Percentiles rank a stretch among this genome's conserved stretches.
Evolutionary conservation across 2,113 vertebrate genomes (phyloP).

Genomic region (Cynopterus brachyotis): DNA sequence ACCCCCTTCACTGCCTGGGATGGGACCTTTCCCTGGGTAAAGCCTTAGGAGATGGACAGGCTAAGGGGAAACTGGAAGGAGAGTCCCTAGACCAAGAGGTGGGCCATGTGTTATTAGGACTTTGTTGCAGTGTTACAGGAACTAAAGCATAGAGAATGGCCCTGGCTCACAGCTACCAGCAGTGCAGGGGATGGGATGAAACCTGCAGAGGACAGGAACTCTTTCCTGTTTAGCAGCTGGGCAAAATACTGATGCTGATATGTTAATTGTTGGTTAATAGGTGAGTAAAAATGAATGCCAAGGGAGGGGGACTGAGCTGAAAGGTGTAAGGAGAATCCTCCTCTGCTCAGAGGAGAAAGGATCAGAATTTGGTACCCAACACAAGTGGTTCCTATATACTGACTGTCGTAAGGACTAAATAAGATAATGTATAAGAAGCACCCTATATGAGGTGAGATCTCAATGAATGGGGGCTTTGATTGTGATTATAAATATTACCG

Average conservation of each 20-base stretch:
- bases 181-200: neutral
- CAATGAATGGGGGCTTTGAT: neutral
- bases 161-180: neutral
- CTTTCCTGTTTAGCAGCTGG: neutral
- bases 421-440: neutral
- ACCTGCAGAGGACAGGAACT: neutral
- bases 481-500: neutral
- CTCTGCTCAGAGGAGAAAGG: neutral
- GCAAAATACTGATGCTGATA: neutral
- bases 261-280: neutral
- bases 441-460: neutral
- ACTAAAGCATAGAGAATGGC: neutral
- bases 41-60: neutral
- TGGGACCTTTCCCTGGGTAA: neutral
- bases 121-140: neutral
- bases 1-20: neutral
- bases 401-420: neutral
- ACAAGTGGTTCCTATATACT: neutral
- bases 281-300: neutral
- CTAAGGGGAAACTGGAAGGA: neutral
- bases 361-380: neutral
- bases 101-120: neutral
- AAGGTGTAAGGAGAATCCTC: neutral
- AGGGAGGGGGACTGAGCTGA: neutral
- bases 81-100: neutral